phyloP scores from a whole-genome alignment of 1,140 invertebrate genomes.

The Heliothis subflexa region DNA sequence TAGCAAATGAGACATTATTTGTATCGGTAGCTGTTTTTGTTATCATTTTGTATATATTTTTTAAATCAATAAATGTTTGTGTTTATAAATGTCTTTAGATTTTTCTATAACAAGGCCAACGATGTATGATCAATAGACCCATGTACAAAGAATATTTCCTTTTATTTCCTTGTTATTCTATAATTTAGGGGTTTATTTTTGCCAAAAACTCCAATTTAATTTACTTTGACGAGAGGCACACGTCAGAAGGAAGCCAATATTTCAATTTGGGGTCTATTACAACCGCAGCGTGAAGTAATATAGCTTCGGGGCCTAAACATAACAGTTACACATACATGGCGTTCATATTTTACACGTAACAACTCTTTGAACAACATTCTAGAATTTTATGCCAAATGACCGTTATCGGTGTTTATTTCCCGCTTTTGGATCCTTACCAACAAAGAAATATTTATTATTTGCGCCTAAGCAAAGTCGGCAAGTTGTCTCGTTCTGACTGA shows the following conservation, averaged over 20 bases:
- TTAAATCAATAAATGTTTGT: too few species aligned
- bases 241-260: conserved; percentile 47
- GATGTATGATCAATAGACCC: not conserved
- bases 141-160: not conserved
- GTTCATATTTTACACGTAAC: conserved; percentile 13
- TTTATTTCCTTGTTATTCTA: conserved; percentile 10
- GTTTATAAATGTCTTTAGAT: too few species aligned
- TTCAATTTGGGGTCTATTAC: conserved; percentile 49
- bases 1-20: too few species aligned
- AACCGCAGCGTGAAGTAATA: conserved; percentile 19
- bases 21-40: too few species aligned
- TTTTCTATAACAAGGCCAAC: not conserved
- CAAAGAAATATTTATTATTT: not conserved
- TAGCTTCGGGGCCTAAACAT: conserved; percentile 6
- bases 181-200: conserved; percentile 42
- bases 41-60: too few species aligned
- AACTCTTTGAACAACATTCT: conserved; percentile 2
- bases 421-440: conserved; percentile 3
- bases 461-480: not conserved
- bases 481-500: not conserved
- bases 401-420: not conserved
- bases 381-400: not conserved
- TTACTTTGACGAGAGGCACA: conserved; percentile 40
- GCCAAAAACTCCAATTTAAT: conserved; percentile 41
- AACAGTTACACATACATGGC: conserved; percentile 9